Evolutionary conservation across 2,113 vertebrate species (phyloP).

Genomic region (Mystacornis crossleyi): DNA sequence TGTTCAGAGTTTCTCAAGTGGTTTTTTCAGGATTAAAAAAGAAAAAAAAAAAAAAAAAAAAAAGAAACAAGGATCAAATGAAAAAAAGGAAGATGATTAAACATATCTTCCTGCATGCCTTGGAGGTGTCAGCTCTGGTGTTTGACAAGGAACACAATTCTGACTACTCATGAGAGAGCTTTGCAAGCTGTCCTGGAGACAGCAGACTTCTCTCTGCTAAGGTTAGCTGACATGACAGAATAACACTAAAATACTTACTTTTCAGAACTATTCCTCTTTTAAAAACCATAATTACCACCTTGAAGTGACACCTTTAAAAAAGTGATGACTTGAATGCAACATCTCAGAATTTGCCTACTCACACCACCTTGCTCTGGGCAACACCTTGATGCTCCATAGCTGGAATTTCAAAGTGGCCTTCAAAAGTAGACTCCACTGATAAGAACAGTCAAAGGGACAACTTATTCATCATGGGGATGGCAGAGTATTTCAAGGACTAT

Average conservation of each 20-base stretch:
- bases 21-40: background rate
- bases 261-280: background rate
- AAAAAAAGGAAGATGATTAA: constrained; percentile 10
- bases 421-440: background rate
- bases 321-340: background rate
- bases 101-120: background rate
- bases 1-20: background rate
- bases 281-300: constrained; percentile 1
- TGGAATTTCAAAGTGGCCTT: background rate
- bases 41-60: background rate
- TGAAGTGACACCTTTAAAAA: constrained; percentile 3
- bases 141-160: constrained; percentile 42
- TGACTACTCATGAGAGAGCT: background rate
- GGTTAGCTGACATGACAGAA: constrained; percentile 25
- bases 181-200: constrained; percentile 33
- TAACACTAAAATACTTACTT: background rate
- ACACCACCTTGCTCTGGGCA: background rate
- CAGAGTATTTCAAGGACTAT: background rate
- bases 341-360: background rate
- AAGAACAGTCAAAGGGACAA: background rate
- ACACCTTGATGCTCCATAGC: background rate
- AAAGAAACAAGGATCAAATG: background rate
- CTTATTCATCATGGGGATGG: background rate
- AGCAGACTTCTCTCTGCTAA: background rate
- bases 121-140: background rate